phyloP scores from a whole-genome alignment of 2,888 invertebrate genomes.

The Campopleginae sp. region DNA sequence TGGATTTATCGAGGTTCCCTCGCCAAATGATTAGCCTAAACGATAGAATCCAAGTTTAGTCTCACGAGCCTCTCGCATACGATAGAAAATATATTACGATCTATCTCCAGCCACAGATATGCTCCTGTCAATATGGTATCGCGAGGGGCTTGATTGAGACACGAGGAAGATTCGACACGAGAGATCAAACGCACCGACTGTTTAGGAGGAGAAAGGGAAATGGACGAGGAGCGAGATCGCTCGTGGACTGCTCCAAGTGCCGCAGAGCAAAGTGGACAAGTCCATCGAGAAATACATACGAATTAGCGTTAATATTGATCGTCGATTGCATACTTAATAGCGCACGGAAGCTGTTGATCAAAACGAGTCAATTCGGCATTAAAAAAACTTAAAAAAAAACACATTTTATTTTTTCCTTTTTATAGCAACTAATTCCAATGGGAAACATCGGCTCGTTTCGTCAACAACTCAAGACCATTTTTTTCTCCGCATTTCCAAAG shows the following conservation, averaged over 20 bases:
- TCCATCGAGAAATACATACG: slow-evolving; percentile 56
- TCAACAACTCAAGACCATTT: slow-evolving; percentile 24
- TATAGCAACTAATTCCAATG: neutral
- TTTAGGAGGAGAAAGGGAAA: neutral
- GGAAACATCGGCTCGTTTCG: slow-evolving; percentile 14
- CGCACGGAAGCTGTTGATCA: slow-evolving; percentile 40
- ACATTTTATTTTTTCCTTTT: neutral
- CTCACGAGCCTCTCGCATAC: neutral
- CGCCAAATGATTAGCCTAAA: slow-evolving; percentile 30
- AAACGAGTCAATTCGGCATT: slow-evolving; percentile 16
- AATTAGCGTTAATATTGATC: slow-evolving; percentile 60
- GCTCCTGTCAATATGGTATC: slow-evolving; percentile 15
- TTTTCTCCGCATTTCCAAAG: slow-evolving; percentile 11
- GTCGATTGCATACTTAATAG: slow-evolving; percentile 37
- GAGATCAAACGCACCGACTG: slow-evolving; percentile 62
- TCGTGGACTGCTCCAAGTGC: slow-evolving; percentile 37
- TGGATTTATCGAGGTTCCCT: slow-evolving; percentile 38
- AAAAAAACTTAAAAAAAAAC: neutral
- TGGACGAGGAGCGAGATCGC: neutral
- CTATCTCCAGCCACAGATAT: slow-evolving; percentile 23
- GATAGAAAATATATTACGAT: slow-evolving; percentile 33
- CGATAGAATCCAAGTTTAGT: slow-evolving; percentile 38
- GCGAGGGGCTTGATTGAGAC: slow-evolving; percentile 50
- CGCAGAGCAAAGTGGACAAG: slow-evolving; percentile 63
- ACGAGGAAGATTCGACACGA: slow-evolving; percentile 24